A percentile compares a stretch with the other conserved stretches of the same genome.
Conservation (phyloP, 2,888 invertebrate genomes). For the Amphipyra tragopoginis region DNA sequence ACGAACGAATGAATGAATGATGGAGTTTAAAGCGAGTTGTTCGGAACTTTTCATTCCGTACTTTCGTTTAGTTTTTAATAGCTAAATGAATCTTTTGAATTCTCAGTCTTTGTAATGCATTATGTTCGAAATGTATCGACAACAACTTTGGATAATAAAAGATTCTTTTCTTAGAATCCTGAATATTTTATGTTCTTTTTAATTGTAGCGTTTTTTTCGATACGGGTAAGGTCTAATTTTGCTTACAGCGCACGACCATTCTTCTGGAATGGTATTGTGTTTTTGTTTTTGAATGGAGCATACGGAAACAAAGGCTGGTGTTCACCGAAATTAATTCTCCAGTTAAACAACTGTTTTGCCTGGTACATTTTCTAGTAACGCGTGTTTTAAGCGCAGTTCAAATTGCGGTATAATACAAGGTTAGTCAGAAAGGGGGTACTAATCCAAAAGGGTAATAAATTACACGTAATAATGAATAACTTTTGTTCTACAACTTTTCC, state of each 20-base stretch:
- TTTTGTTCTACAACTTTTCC: no score
- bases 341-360: no score
- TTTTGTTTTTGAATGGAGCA: no score
- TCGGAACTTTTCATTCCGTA: slow-evolving; percentile 51
- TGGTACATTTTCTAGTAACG: no score
- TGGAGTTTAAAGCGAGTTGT: slow-evolving; percentile 60
- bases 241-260: not conserved
- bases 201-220: slow-evolving; percentile 23
- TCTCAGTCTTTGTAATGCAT: slow-evolving; percentile 39
- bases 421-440: no score
- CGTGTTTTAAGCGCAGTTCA: no score
- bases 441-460: no score
- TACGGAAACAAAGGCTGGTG: no score
- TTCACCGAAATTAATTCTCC: no score
- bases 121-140: slow-evolving; percentile 35
- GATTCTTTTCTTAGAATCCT: slow-evolving; percentile 11
- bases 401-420: no score
- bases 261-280: no score
- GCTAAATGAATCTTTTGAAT: slow-evolving; percentile 53
- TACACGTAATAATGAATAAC: no score
- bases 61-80: slow-evolving; percentile 59
- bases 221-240: slow-evolving; percentile 22
- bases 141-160: slow-evolving; percentile 30
- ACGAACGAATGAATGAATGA: slow-evolving; percentile 61
- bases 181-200: slow-evolving; percentile 24